A percentile compares a stretch with the other conserved stretches of the same genome.
phyloP scores from a whole-genome alignment of 2,888 invertebrate species.

The Adela reaumurella region DNA sequence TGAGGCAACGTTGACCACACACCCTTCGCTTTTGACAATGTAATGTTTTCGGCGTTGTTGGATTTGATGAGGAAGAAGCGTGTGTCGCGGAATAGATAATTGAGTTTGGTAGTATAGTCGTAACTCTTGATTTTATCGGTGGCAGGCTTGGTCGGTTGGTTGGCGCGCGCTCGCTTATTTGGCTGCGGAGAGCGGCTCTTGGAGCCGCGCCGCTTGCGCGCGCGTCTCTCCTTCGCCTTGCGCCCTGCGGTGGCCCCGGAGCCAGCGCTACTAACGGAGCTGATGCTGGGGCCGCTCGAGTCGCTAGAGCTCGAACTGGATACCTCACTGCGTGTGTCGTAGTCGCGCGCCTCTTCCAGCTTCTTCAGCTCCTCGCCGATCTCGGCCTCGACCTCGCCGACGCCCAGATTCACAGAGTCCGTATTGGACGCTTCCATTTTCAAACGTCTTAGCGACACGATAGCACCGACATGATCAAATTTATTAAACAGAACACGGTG shows the following conservation, averaged over 20 bases:
- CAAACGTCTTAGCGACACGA: too few relatives aligned
- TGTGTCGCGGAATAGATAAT: conserved; percentile 92
- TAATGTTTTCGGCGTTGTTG: conserved; percentile 95
- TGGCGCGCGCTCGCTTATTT: conserved; percentile 33
- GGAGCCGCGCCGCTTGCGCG: conserved; percentile 53
- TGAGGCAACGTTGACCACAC: conserved; percentile 98
- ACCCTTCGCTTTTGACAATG: conserved; percentile 89
- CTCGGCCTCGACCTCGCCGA: conserved; percentile 66
- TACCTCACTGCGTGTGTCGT: conserved; percentile 86
- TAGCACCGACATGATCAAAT: too few relatives aligned
- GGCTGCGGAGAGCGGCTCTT: conserved; percentile 34
- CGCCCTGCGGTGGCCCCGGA: conserved; percentile 49
- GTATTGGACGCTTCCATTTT: conserved; percentile 49
- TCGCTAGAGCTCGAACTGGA: conserved; percentile 75
- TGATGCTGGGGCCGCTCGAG: conserved; percentile 72
- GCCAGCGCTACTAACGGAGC: conserved; percentile 60
- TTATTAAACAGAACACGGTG: too few relatives aligned
- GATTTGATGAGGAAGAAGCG: conserved; percentile 96
- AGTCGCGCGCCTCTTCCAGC: conserved; percentile 68
- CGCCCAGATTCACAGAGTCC: conserved; percentile 63
- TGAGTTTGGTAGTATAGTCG: conserved; percentile 84
- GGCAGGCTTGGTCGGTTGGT: conserved; percentile 24
- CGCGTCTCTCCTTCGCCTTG: conserved; percentile 49
- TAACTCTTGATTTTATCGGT: conserved; percentile 62
- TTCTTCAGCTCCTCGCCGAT: conserved; percentile 79